phyloP scores from a whole-genome alignment of 2,888 invertebrate species.

The Epirrhoe alternata region DNA sequence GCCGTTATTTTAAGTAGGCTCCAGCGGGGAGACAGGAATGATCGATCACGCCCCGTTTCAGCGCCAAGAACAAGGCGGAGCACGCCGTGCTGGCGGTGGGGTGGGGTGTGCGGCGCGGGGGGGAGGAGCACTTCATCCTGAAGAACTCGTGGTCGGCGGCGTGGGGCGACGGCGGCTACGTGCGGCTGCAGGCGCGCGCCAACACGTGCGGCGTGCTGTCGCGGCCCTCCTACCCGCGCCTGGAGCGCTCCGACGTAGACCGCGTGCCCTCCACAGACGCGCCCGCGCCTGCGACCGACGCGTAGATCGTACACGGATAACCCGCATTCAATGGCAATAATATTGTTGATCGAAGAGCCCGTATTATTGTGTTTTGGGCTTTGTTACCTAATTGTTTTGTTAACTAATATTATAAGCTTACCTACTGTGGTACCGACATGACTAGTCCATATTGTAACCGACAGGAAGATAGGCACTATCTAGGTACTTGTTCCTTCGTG shows the following conservation, averaged over 20 bases:
- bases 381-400: too few species aligned
- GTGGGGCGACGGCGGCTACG: conserved; percentile 71
- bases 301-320: too few species aligned
- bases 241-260: conserved; percentile 58
- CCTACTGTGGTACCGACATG: too few species aligned
- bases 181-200: conserved; percentile 61
- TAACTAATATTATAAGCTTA: too few species aligned
- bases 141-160: conserved; percentile 72
- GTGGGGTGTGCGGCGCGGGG: conserved; percentile 62
- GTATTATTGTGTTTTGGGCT: too few species aligned
- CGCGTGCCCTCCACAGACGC: conserved; percentile 41
- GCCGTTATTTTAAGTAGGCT: background rate
- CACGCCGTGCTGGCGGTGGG: conserved; percentile 76
- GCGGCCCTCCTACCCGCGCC: conserved; percentile 64
- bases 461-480: too few species aligned
- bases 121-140: conserved; percentile 67
- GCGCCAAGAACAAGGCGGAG: conserved; percentile 50
- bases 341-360: too few species aligned
- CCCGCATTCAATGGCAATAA: too few species aligned
- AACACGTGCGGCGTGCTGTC: conserved; percentile 74
- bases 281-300: conserved; percentile 14
- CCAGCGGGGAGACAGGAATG: conserved; percentile 45
- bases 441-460: too few species aligned
- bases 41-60: conserved; percentile 43
- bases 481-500: too few species aligned